A percentile compares a stretch with the other conserved stretches of the same genome.
Evolutionary conservation across 2,888 invertebrate species (phyloP).

Genomic region (Dynastes hyllus): DNA sequence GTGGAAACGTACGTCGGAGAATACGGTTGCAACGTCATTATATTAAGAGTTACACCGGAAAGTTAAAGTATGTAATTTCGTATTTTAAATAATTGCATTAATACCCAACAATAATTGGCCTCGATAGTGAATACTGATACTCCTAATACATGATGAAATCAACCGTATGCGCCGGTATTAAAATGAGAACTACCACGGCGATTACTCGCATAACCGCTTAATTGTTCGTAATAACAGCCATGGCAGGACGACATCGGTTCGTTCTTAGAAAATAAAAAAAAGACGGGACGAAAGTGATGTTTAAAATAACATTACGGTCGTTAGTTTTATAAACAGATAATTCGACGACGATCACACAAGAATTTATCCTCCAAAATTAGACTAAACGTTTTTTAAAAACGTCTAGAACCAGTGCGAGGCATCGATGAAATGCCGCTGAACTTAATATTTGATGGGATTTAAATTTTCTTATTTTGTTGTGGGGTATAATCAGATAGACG

Average conservation of each 20-base stretch:
- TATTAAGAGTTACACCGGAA: slow-evolving; percentile 20
- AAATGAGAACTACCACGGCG: slow-evolving; percentile 39
- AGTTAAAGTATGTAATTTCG: slow-evolving; percentile 37
- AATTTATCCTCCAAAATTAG: slow-evolving; percentile 50
- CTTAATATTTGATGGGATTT: slow-evolving; percentile 55
- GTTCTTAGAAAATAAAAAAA: slow-evolving; percentile 51
- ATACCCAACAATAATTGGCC: slow-evolving; percentile 38
- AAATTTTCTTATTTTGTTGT: slow-evolving; percentile 47
- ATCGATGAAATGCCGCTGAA: slow-evolving; percentile 34
- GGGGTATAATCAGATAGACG: background rate
- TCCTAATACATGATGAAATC: slow-evolving; percentile 36
- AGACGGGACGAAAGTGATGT: slow-evolving; percentile 59
- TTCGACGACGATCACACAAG: slow-evolving; percentile 35
- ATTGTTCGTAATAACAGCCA: slow-evolving; percentile 46
- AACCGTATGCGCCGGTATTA: slow-evolving; percentile 15
- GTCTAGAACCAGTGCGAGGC: background rate
- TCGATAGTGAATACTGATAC: slow-evolving; percentile 28
- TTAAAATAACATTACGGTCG: slow-evolving; percentile 59
- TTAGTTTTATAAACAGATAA: slow-evolving; percentile 53
- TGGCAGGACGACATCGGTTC: slow-evolving; percentile 19
- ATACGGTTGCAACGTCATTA: slow-evolving; percentile 30
- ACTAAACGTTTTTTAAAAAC: slow-evolving; percentile 46
- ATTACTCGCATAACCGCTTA: slow-evolving; percentile 46
- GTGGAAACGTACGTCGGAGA: background rate
- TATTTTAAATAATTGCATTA: slow-evolving; percentile 48